These are phyloP conservation scores for Phrynosoma platyrhinos DNA, from an alignment of 2,113 vertebrate genomes.

Conservation along the genomic window DNA sequence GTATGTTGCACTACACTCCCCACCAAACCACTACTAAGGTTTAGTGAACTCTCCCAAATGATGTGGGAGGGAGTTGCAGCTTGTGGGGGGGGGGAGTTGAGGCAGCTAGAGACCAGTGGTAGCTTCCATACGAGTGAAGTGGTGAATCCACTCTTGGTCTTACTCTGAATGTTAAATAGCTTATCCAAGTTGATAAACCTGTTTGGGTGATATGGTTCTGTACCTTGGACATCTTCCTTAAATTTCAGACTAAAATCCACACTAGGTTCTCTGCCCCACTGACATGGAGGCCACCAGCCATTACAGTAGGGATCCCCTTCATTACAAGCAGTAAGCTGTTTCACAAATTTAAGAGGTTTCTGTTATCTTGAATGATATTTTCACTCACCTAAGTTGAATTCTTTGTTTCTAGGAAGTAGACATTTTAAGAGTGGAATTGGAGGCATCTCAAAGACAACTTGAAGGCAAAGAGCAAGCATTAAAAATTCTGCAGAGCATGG, in stretches of 20 bases:
- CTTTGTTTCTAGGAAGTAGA: constrained; percentile 81
- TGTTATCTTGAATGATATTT: neutral
- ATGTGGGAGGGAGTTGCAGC: neutral
- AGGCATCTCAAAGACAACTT: constrained; percentile 87
- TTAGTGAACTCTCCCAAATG: neutral
- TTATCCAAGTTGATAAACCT: no score
- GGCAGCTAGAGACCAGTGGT: no score
- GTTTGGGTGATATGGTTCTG: no score
- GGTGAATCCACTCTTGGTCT: no score
- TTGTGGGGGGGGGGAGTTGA: neutral
- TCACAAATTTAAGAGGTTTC: neutral
- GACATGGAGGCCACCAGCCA: no score
- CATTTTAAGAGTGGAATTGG: constrained; percentile 86
- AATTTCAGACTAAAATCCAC: no score
- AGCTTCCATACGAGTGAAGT: no score
- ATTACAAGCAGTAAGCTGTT: neutral
- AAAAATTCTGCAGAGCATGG: constrained; percentile 92
- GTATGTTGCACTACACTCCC: no score
- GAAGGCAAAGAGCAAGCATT: constrained; percentile 95
- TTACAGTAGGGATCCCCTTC: no score
- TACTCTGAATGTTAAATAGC: no score
- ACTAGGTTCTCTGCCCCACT: no score
- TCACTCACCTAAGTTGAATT: constrained; percentile 30
- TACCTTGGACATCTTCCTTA: no score
- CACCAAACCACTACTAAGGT: neutral